Percentiles rank a stretch among this genome's conserved stretches.
Conservation (phyloP, 2,888 invertebrate species). For the Pyrrhia umbra region DNA sequence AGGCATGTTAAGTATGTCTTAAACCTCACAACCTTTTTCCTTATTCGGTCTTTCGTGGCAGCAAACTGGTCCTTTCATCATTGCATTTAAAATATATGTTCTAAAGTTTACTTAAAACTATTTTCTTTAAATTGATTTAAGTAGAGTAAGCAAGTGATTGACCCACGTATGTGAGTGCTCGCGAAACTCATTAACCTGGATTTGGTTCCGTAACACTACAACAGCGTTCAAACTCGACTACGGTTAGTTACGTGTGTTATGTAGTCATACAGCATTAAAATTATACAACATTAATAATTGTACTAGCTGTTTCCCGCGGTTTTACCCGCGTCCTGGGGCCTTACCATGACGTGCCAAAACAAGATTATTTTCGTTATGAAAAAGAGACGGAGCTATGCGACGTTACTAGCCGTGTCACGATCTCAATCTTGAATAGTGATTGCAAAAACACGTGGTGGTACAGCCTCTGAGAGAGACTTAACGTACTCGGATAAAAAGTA, state of each 20-base stretch:
- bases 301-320: too few relatives aligned
- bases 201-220: conserved; percentile 34
- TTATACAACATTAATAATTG: conserved; percentile 7
- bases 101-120: background rate
- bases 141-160: conserved; percentile 31
- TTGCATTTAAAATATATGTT: background rate
- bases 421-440: too few relatives aligned
- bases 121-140: background rate
- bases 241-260: conserved; percentile 16
- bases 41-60: background rate
- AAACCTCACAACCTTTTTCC: too few relatives aligned
- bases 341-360: too few relatives aligned
- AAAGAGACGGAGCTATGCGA: too few relatives aligned
- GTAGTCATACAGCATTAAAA: background rate
- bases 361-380: too few relatives aligned
- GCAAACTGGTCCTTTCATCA: background rate
- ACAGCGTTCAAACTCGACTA: background rate
- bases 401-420: too few relatives aligned
- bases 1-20: background rate
- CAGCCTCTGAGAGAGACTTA: too few relatives aligned
- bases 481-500: too few relatives aligned
- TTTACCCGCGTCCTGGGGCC: too few relatives aligned
- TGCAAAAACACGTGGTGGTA: too few relatives aligned
- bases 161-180: conserved; percentile 26
- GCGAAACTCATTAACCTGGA: conserved; percentile 39